These are phyloP conservation scores for Caranx melampygus DNA, from an alignment of 2,113 vertebrate genomes.

Conservation along the genomic window DNA sequence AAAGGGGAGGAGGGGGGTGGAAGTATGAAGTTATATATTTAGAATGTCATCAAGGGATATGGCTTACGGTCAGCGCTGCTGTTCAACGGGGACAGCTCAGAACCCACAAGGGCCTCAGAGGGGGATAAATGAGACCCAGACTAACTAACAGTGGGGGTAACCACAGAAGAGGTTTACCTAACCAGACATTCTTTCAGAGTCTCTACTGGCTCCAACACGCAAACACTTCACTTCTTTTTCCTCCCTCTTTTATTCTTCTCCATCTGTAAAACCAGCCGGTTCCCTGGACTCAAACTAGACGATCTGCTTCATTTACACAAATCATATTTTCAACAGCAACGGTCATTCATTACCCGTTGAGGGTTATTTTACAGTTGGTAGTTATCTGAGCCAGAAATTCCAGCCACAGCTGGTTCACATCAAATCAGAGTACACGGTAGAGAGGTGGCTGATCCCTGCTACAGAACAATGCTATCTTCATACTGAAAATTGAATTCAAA, in stretches of 20 bases:
- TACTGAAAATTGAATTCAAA: background rate
- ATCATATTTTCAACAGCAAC: background rate
- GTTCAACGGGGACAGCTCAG: slow-evolving; percentile 19
- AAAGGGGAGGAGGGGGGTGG: background rate
- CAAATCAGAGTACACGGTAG: slow-evolving; percentile 4
- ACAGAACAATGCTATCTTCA: background rate
- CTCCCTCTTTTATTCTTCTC: background rate
- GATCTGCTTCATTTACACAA: background rate
- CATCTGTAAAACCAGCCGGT: background rate
- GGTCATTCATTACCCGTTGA: background rate
- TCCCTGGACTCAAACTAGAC: too few species aligned
- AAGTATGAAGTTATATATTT: slow-evolving; percentile 43
- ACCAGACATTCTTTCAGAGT: slow-evolving; percentile 10
- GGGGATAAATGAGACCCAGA: background rate
- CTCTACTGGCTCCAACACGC: background rate
- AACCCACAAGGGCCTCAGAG: background rate
- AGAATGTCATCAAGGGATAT: slow-evolving; percentile 35
- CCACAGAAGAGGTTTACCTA: slow-evolving; percentile 10
- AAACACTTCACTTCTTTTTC: background rate
- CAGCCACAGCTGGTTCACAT: slow-evolving; percentile 52
- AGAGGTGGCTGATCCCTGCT: background rate
- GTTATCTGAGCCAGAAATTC: slow-evolving; percentile 31
- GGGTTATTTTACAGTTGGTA: slow-evolving; percentile 4
- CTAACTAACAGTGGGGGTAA: slow-evolving; percentile 7
- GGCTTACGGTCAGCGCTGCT: slow-evolving; percentile 4